Evolutionary conservation across 2,888 invertebrate species (phyloP).

Genomic region (Eucriotettix oculatus): DNA sequence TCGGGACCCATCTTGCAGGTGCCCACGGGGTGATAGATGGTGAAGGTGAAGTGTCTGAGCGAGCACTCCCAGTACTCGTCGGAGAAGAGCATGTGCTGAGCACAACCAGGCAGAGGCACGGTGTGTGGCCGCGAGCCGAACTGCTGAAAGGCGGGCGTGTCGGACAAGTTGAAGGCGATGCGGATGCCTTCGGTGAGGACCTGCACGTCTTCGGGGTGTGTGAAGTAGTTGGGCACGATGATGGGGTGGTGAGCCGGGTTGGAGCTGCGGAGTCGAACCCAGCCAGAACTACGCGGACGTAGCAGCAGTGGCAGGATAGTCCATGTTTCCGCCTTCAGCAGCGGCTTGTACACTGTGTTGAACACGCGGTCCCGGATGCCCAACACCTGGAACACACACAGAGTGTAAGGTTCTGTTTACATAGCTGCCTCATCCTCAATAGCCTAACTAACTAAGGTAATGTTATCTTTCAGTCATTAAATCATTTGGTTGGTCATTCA

Average conservation of each 20-base stretch:
- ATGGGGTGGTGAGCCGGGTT: constrained; percentile 72
- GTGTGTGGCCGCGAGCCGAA: constrained; percentile 64
- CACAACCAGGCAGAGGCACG: constrained; percentile 70
- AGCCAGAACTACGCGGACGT: constrained; percentile 75
- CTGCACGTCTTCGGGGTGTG: constrained; percentile 63
- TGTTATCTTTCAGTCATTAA: too few species aligned
- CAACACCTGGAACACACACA: constrained; percentile 20
- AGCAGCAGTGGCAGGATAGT: constrained; percentile 64
- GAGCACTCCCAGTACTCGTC: constrained; percentile 81
- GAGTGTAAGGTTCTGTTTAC: too few species aligned
- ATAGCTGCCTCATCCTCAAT: too few species aligned
- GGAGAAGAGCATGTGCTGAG: constrained; percentile 48
- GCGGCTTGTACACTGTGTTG: constrained; percentile 70
- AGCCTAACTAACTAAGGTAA: too few species aligned
- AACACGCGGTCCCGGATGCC: constrained; percentile 64
- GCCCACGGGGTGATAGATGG: constrained; percentile 71
- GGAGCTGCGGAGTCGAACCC: constrained; percentile 61
- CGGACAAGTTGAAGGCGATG: constrained; percentile 38
- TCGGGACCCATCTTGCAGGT: constrained; percentile 78
- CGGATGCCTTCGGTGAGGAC: constrained; percentile 45
- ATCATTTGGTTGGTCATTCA: too few species aligned
- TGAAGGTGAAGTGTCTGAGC: constrained; percentile 60
- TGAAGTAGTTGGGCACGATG: constrained; percentile 85
- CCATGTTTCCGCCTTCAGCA: constrained; percentile 66
- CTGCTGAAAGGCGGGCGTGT: constrained; percentile 60